Percentiles rank a stretch among this genome's conserved stretches.
Evolutionary conservation across 2,797 vertebrate genomes (phyloP).

Genomic region (Microchirus variegatus): DNA sequence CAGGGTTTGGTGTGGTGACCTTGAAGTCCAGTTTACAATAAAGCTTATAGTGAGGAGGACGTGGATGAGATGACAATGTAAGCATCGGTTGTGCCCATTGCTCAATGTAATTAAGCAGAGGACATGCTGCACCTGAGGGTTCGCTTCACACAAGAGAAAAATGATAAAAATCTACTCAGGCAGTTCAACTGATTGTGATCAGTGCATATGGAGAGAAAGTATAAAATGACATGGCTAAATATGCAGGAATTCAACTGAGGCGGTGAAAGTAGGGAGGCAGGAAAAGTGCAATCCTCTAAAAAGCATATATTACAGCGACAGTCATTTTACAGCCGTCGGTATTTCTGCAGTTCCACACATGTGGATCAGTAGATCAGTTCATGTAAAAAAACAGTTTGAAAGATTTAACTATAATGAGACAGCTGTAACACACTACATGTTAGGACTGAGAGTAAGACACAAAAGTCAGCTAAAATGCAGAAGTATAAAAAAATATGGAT

Average conservation of each 20-base stretch:
- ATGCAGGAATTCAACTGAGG: conserved; percentile 7
- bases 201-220: conserved; percentile 12
- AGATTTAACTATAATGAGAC: no score
- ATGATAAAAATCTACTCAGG: conserved; percentile 57
- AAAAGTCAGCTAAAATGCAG: no score
- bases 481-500: no score
- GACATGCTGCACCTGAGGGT: conserved; percentile 45
- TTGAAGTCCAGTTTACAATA: conserved; percentile 48
- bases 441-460: no score
- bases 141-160: conserved; percentile 46
- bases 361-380: no score
- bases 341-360: no score
- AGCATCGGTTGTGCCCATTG: conserved; percentile 25
- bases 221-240: not conserved
- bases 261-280: not conserved
- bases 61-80: conserved; percentile 37
- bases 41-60: conserved; percentile 6
- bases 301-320: not conserved
- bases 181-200: conserved; percentile 49
- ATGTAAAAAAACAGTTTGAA: no score
- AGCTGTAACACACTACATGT: no score
- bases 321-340: no score
- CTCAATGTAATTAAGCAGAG: conserved; percentile 52
- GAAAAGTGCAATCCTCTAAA: not conserved
- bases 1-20: conserved; percentile 49